A percentile compares a stretch with the other conserved stretches of the same genome.
Conservation (phyloP, 1,140 invertebrate genomes). For the Luehdorfia chinensis region DNA sequence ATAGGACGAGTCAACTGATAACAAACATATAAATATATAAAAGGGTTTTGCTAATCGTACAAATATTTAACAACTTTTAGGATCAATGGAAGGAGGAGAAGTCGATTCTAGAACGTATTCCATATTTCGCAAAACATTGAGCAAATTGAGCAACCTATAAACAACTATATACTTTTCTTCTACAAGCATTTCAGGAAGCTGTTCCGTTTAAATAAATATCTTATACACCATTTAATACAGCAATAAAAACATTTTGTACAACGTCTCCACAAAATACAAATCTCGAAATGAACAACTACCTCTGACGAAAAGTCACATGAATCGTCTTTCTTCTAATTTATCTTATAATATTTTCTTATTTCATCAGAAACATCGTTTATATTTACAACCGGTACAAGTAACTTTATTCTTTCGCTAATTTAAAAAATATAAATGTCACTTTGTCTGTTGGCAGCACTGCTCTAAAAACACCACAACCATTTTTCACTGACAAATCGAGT, state of each 20-base stretch:
- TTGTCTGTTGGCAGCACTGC: background rate
- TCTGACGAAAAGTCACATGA: slow-evolving; percentile 1
- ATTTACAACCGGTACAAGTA: slow-evolving; percentile 7
- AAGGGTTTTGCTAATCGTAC: background rate
- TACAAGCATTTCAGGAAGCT: slow-evolving; percentile 53
- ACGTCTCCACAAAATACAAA: slow-evolving; percentile 35
- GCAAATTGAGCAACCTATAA: slow-evolving; percentile 63
- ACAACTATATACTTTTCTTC: slow-evolving; percentile 36
- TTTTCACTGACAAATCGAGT: slow-evolving; percentile 16
- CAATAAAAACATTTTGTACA: slow-evolving; percentile 39
- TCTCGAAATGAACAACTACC: slow-evolving; percentile 31
- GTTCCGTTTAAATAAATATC: slow-evolving; percentile 21
- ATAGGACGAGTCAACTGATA: background rate
- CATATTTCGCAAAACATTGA: slow-evolving; percentile 57
- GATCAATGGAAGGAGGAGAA: too few relatives aligned
- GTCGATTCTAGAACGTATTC: too few relatives aligned
- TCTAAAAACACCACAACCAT: slow-evolving; percentile 19
- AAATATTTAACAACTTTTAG: slow-evolving; percentile 7
- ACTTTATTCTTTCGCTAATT: slow-evolving; percentile 5
- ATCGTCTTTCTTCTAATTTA: background rate
- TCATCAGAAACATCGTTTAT: background rate
- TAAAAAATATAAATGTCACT: slow-evolving; percentile 9
- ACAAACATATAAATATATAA: background rate
- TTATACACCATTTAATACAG: slow-evolving; percentile 18
- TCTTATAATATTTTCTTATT: slow-evolving; percentile 3